A percentile compares a stretch with the other conserved stretches of the same genome.
These are phyloP conservation scores for Lycocerus yunnanus DNA, from an alignment of 2,888 invertebrate genomes.

Conservation along the genomic window DNA sequence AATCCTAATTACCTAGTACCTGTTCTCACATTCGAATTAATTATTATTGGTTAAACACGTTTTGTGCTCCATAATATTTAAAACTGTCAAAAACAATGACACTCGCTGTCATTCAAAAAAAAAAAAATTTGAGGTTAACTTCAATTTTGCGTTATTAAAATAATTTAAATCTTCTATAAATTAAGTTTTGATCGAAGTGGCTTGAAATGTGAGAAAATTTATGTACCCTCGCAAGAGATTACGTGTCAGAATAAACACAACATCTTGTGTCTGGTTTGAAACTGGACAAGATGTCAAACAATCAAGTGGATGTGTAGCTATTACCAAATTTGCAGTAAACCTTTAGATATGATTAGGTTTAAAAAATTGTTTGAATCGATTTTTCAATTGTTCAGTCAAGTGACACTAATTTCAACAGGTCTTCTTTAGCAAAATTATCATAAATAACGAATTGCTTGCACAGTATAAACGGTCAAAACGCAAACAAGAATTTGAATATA, in stretches of 20 bases:
- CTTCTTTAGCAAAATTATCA: conserved; percentile 42
- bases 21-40: not conserved
- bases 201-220: not conserved
- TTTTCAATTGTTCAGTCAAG: not conserved
- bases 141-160: not conserved
- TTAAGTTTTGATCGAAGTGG: not conserved
- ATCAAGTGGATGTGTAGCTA: not conserved
- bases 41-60: not conserved
- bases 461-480: conserved; percentile 45
- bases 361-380: not conserved
- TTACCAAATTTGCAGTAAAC: not conserved
- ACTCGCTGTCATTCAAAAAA: not conserved
- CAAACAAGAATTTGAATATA: conserved; percentile 51
- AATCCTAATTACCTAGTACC: not conserved
- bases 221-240: not conserved
- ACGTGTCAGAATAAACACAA: not conserved
- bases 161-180: not conserved
- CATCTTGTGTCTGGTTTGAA: not conserved
- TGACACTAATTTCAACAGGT: not conserved
- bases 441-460: conserved; percentile 54
- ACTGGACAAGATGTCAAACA: not conserved
- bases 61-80: not conserved
- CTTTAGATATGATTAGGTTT: not conserved
- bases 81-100: not conserved
- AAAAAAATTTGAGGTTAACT: not conserved